A percentile compares a stretch with the other conserved stretches of the same genome.
These are phyloP conservation scores for Dione juno DNA, from an alignment of 2,888 invertebrate species.

Conservation along the genomic window DNA sequence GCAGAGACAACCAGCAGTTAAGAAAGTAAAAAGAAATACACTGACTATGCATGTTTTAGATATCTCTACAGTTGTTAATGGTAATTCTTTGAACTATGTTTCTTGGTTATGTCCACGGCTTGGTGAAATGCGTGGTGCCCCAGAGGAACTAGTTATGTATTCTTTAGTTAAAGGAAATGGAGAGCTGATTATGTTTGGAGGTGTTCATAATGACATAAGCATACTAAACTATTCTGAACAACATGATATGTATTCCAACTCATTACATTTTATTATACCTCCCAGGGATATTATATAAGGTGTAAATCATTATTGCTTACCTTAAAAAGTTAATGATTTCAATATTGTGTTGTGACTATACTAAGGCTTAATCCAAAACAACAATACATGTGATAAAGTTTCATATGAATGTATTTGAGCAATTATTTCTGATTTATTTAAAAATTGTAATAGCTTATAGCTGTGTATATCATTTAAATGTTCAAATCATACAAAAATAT, in stretches of 20 bases:
- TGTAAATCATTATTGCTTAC: constrained; percentile 69
- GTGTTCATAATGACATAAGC: constrained; percentile 91
- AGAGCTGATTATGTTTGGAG: constrained; percentile 98
- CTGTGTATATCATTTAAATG: constrained; percentile 6
- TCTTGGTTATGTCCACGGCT: constrained; percentile 88
- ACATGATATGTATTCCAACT: constrained; percentile 88
- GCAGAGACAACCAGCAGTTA: constrained; percentile 74
- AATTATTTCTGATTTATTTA: not conserved
- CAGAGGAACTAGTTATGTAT: constrained; percentile 95
- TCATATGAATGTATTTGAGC: not conserved
- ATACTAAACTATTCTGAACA: constrained; percentile 85
- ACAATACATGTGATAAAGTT: not conserved
- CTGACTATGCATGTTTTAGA: constrained; percentile 94
- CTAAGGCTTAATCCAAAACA: constrained; percentile 16
- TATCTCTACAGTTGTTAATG: constrained; percentile 87
- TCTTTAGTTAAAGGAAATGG: constrained; percentile 94
- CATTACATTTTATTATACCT: constrained; percentile 89
- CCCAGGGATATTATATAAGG: constrained; percentile 88
- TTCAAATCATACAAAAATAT: not conserved
- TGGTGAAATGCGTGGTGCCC: constrained; percentile 87
- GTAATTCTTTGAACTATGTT: constrained; percentile 85
- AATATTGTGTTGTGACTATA: constrained; percentile 42
- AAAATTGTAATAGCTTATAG: not conserved
- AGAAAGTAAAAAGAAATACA: constrained; percentile 86
- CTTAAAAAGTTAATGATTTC: constrained; percentile 20